phyloP scores from a whole-genome alignment of 2,797 vertebrate species.

The Paedocypris micromegethes region DNA sequence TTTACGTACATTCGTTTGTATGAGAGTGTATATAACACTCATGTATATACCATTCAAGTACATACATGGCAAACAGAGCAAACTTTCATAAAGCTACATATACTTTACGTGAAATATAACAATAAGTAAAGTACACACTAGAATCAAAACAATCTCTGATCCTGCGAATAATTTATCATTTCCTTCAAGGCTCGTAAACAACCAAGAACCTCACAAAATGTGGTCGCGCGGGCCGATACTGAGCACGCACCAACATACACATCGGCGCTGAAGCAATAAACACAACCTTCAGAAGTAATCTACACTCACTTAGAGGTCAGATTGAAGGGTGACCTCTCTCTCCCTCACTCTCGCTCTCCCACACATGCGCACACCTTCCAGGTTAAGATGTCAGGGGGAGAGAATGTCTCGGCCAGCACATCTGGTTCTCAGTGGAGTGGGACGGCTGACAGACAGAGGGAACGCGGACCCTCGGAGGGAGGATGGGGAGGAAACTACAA shows the following conservation, averaged over 20 bases:
- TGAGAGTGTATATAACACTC: too few relatives aligned
- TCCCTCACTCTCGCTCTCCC: neutral
- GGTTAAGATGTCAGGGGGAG: slow-evolving; percentile 32
- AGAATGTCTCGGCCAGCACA: slow-evolving; percentile 45
- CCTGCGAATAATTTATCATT: too few relatives aligned
- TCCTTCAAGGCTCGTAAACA: too few relatives aligned
- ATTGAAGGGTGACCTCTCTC: slow-evolving; percentile 19
- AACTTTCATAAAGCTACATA: too few relatives aligned
- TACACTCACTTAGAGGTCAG: slow-evolving; percentile 32
- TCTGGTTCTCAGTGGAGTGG: slow-evolving; percentile 45
- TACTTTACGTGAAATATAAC: too few relatives aligned
- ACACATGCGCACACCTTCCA: slow-evolving; percentile 20
- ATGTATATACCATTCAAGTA: too few relatives aligned
- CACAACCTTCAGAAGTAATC: slow-evolving; percentile 28
- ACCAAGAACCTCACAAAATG: too few relatives aligned
- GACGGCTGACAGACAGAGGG: slow-evolving; percentile 43
- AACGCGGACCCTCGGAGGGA: slow-evolving; percentile 33
- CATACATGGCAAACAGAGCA: too few relatives aligned
- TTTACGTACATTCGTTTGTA: too few relatives aligned
- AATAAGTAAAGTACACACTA: too few relatives aligned
- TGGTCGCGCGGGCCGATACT: too few relatives aligned
- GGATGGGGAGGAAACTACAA: slow-evolving; percentile 4
- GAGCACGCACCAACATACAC: slow-evolving; percentile 19
- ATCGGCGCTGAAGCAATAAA: slow-evolving; percentile 21
- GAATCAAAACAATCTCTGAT: too few relatives aligned